These are phyloP conservation scores for Siderastrea siderea DNA, from an alignment of 92 coral and sea anemone species.

Conservation along the genomic window DNA sequence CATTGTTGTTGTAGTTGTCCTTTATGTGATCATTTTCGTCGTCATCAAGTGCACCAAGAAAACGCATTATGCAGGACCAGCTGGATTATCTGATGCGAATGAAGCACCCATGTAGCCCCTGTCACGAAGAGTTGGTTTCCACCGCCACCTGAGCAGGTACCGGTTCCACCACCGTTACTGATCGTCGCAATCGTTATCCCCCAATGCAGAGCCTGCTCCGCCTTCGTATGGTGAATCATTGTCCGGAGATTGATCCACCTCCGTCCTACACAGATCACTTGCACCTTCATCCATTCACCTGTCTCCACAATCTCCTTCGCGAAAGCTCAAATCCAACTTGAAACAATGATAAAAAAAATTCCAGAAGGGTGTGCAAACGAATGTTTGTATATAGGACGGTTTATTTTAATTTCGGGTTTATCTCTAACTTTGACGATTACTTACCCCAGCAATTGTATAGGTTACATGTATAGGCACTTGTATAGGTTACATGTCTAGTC, in stretches of 20 bases:
- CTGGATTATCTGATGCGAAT: neutral
- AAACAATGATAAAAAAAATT: too few species aligned
- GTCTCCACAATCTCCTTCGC: too few species aligned
- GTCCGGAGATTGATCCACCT: neutral
- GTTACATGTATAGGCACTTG: too few species aligned
- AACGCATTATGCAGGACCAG: conserved; percentile 11
- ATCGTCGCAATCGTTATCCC: neutral
- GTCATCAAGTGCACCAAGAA: conserved; percentile 24
- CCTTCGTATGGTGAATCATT: neutral
- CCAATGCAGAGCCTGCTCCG: neutral
- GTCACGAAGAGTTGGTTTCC: neutral
- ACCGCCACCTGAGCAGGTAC: neutral
- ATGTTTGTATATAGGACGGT: too few species aligned
- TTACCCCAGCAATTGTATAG: too few species aligned
- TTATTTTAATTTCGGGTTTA: too few species aligned
- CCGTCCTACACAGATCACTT: neutral
- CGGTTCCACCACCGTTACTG: too few species aligned
- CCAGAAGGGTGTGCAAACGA: too few species aligned
- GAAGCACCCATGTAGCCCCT: conserved; percentile 9
- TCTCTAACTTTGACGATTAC: too few species aligned
- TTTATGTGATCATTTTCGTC: conserved; percentile 15
- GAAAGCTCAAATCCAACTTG: too few species aligned
- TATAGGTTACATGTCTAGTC: too few species aligned
- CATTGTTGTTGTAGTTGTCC: conserved; percentile 1
- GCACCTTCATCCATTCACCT: too few species aligned